Percentiles rank a stretch among this genome's conserved stretches.
phyloP scores from a whole-genome alignment of 2,888 invertebrate species.

The Hemithea aestivaria region DNA sequence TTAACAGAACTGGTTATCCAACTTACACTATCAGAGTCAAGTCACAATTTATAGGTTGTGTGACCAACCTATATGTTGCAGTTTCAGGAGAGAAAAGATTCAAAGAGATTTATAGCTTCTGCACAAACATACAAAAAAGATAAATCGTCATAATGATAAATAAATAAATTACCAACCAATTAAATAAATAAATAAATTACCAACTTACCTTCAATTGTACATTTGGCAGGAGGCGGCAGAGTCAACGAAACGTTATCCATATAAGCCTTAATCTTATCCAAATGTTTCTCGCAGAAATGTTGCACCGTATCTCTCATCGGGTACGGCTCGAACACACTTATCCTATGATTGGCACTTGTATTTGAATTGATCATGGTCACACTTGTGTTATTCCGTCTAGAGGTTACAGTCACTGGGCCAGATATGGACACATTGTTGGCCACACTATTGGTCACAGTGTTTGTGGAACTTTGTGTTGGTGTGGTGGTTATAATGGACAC shows the following conservation, averaged over 20 bases:
- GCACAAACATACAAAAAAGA: no score
- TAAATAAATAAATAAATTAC: no score
- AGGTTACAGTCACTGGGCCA: conserved; percentile 82
- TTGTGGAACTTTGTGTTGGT: conserved; percentile 27
- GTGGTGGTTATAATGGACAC: conserved; percentile 44
- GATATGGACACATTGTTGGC: conserved; percentile 56
- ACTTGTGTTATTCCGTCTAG: conserved; percentile 85
- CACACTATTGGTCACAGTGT: conserved; percentile 26
- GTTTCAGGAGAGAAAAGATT: no score
- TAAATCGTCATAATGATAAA: no score
- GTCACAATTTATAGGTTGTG: no score
- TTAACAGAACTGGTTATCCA: no score
- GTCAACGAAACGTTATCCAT: conserved; percentile 92
- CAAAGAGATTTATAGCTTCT: no score
- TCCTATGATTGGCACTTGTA: conserved; percentile 71
- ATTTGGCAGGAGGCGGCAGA: conserved; percentile 94
- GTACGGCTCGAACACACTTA: conserved; percentile 93
- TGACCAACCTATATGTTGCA: no score
- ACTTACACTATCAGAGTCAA: no score
- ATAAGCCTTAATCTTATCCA: conserved; percentile 93
- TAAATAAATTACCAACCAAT: no score
- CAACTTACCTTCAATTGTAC: conserved; percentile 91
- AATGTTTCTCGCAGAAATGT: conserved; percentile 97
- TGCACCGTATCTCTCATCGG: conserved; percentile 96
- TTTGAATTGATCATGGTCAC: conserved; percentile 81